phyloP scores from a whole-genome alignment of 1,140 invertebrate species.

The Goniozus legneri region DNA sequence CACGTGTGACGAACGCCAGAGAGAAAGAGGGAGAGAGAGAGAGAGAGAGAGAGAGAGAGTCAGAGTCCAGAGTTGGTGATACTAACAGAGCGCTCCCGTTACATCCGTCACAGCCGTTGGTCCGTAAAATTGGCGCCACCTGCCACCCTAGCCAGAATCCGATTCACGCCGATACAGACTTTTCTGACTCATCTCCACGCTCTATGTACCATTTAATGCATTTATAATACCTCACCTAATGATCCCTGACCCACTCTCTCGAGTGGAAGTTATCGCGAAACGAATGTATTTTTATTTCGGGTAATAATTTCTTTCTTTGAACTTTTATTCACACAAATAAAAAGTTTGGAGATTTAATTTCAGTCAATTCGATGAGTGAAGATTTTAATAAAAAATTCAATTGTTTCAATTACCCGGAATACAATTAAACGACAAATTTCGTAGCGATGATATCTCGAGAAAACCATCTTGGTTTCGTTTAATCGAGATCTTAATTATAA shows the following conservation, averaged over 20 bases:
- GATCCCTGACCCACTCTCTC: slow-evolving; percentile 35
- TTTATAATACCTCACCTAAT: slow-evolving; percentile 50
- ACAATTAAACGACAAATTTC: no score
- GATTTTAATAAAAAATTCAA: no score
- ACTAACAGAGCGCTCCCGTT: slow-evolving; percentile 29
- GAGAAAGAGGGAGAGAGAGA: slow-evolving; percentile 9
- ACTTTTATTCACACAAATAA: no score
- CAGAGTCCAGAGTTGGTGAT: no score
- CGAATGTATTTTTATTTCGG: no score
- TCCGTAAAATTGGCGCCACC: slow-evolving; percentile 56
- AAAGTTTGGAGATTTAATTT: no score
- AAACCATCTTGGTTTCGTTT: no score
- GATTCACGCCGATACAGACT: slow-evolving; percentile 10
- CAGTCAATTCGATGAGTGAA: no score
- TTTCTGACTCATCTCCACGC: slow-evolving; percentile 31
- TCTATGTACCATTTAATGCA: slow-evolving; percentile 42
- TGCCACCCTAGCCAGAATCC: slow-evolving; percentile 45
- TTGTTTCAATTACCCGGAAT: no score
- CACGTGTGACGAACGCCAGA: slow-evolving; percentile 40
- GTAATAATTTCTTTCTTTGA: no score
- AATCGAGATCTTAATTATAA: no score
- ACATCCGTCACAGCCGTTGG: slow-evolving; percentile 53
- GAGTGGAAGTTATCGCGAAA: slow-evolving; percentile 32
- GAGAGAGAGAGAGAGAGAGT: slow-evolving; percentile 9
- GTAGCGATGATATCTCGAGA: no score